Evolutionary conservation across 1,140 invertebrate genomes (phyloP), one percentile per base, ranked within the genome.

Genomic region (Mercenaria mercenaria): DNA sequence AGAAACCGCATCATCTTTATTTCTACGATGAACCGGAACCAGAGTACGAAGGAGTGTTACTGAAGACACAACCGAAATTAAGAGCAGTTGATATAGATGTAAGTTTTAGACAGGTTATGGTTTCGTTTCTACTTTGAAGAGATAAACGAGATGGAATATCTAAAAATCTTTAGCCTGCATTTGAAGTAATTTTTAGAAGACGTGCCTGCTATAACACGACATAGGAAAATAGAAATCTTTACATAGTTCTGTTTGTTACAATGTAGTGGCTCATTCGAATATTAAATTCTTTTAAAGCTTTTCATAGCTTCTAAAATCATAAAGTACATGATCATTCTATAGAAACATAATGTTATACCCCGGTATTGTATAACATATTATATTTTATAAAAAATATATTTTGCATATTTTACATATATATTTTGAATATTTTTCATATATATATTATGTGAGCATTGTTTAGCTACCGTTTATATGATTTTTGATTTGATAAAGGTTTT

Each of bases 11-110:
- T 50, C 29, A 61, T 18, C 47, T 85, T 29, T 85, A 41, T 39
- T 85, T 74, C 67, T 26, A 85, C 18, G 37, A 18, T 26, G 50
- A 69, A 23, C 61, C 50, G 15, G 67, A 47, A 37, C 37, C 82
- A 69, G 67, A 85, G 43, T 85, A 85, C 52, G 82, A 85, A 18
- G 82, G 82, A n/a, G 82, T 85, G 4, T 18, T 34, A 3, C 37
- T 85, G 26, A 74, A 37, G 23, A 37, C 23, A 15, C 64, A 85
- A 67, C 82, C 82, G 26, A 69, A 72, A 43, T 74, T 85, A 26
- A 39, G 82, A 20, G 82, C 67, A 43, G 26, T 34, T 10, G 82
- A 85, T 52, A 74, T 74, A 20, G 10, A 18, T 69, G 82, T 85
- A 85, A 43, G 82, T 72, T 13, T 23, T n/a, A 23, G 4, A 6